A percentile compares a stretch with the other conserved stretches of the same genome.
phyloP scores from a whole-genome alignment of 2,113 vertebrate species.

The Ameiurus melas region DNA sequence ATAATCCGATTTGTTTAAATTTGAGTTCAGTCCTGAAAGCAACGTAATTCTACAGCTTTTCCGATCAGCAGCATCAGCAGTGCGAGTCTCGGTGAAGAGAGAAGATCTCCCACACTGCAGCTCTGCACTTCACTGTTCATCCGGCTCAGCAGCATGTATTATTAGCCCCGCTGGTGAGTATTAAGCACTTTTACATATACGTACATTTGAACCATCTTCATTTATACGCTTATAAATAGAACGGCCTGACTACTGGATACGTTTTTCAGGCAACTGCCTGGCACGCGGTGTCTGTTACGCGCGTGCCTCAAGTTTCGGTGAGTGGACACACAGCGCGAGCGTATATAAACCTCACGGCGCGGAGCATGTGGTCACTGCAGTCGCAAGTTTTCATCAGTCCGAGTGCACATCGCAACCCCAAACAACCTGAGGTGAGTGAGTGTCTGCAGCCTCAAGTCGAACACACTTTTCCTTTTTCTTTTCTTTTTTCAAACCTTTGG shows the following conservation, averaged over 20 bases:
- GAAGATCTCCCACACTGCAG: neutral
- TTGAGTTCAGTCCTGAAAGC: neutral
- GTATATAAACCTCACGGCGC: constrained; percentile 71
- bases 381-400: constrained; percentile 66
- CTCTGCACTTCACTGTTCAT: constrained; percentile 59
- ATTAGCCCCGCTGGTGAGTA: constrained; percentile 71
- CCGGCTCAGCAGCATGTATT: constrained; percentile 75
- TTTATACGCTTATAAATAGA: constrained; percentile 82
- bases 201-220: constrained; percentile 81
- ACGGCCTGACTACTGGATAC: constrained; percentile 77
- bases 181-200: constrained; percentile 75
- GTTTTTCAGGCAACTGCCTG: constrained; percentile 71
- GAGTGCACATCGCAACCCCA: constrained; percentile 63
- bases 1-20: neutral
- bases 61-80: neutral
- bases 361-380: constrained; percentile 68
- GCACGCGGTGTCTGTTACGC: constrained; percentile 76
- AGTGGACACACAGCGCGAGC: constrained; percentile 43
- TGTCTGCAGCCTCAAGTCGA: constrained; percentile 42
- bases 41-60: neutral
- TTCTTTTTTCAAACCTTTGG: constrained; percentile 13
- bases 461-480: neutral
- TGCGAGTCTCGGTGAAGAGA: neutral
- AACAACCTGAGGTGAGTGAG: constrained; percentile 77
- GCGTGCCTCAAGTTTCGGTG: constrained; percentile 74